A percentile compares a stretch with the other conserved stretches of the same genome.
Conservation (phyloP, 2,113 vertebrate species). For the Nesogale talazaci region DNA sequence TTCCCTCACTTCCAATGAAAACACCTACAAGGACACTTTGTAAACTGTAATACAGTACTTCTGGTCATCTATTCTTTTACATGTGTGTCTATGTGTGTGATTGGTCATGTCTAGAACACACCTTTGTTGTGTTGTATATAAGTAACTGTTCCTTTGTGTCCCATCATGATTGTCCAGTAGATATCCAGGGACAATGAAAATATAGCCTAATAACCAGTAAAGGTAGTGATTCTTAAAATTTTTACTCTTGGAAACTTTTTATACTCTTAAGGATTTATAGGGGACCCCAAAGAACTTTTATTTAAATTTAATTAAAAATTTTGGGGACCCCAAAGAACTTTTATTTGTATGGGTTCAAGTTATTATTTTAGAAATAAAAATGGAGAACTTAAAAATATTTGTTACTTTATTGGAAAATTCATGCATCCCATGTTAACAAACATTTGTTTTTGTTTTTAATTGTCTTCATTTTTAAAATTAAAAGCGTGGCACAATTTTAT, state of each 20-base stretch:
- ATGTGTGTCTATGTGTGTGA: background rate
- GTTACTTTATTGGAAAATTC: slow-evolving; percentile 51
- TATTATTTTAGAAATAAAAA: slow-evolving; percentile 39
- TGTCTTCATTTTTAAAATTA: slow-evolving; percentile 12
- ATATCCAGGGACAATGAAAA: background rate
- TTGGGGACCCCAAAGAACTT: background rate
- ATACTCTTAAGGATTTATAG: slow-evolving; percentile 17
- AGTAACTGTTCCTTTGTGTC: background rate
- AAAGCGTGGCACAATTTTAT: slow-evolving; percentile 12
- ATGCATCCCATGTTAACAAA: slow-evolving; percentile 15
- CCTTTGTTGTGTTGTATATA: background rate
- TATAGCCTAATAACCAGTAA: background rate
- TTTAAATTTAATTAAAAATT: slow-evolving; percentile 32
- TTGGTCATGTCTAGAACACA: background rate
- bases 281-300: background rate
- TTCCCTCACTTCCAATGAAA: slow-evolving; percentile 23
- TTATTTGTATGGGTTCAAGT: background rate
- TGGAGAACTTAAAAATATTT: background rate
- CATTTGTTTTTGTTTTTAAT: slow-evolving; percentile 46
- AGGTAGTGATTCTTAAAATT: background rate
- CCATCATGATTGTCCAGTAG: background rate
- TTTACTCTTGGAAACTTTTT: background rate
- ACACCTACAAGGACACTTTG: background rate
- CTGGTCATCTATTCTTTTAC: background rate
- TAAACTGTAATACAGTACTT: background rate